phyloP scores from a whole-genome alignment of 2,797 vertebrate genomes.

The Nasua narica region DNA sequence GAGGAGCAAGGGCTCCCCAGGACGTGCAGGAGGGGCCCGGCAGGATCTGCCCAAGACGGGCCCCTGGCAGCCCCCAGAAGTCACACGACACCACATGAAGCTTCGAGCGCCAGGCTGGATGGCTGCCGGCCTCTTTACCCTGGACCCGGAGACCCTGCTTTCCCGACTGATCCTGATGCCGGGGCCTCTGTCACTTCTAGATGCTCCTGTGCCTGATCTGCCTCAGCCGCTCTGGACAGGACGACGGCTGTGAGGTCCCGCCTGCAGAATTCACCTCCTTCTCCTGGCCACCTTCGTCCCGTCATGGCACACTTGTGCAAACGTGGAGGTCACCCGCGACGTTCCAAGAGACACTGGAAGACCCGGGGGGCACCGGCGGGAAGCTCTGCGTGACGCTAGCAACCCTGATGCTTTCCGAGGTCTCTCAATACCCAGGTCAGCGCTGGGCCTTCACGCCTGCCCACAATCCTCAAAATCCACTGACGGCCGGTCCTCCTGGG shows the following conservation, averaged over 20 bases:
- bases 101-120: not conserved
- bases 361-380: rapidly evolving
- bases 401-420: rapidly evolving
- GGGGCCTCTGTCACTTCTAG: not conserved
- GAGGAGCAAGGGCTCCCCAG: not conserved
- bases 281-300: rapidly evolving
- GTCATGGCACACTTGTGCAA: rapidly evolving
- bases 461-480: no score
- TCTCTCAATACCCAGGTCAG: rapidly evolving
- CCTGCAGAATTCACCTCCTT: no score
- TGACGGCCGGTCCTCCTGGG: rapidly evolving
- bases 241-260: not conserved
- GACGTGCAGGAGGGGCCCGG: not conserved
- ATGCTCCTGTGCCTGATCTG: not conserved
- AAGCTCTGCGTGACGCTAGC: not conserved
- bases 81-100: rapidly evolving
- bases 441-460: not conserved
- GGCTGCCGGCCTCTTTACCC: not conserved
- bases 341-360: not conserved
- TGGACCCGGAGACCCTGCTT: not conserved
- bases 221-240: no score
- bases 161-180: not conserved
- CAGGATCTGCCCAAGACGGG: not conserved
- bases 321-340: rapidly evolving
- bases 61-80: not conserved